These are phyloP conservation scores for Anabas testudineus DNA, from an alignment of 2,797 vertebrate species.

Conservation along the genomic window DNA sequence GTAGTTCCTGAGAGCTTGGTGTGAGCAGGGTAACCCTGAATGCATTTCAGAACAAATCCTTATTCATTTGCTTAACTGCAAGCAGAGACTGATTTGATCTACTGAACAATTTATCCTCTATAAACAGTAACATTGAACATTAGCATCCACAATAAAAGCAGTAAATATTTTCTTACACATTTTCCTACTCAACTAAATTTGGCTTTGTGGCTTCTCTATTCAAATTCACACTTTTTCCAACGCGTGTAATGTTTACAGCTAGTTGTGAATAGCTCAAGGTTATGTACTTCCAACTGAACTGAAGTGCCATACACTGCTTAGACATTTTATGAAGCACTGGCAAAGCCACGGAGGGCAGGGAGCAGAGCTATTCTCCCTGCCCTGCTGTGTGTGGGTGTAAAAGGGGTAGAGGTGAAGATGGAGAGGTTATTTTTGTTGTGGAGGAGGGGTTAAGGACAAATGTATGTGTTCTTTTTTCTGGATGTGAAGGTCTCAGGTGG, in stretches of 20 bases:
- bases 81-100: too few relatives aligned
- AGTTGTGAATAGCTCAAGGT: conserved; percentile 66
- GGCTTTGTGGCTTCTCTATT: conserved; percentile 32
- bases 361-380: conserved; percentile 46
- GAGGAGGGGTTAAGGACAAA: conserved; percentile 72
- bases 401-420: conserved; percentile 68
- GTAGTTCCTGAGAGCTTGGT: background rate
- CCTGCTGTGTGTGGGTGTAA: conserved; percentile 72
- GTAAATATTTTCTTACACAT: conserved; percentile 10
- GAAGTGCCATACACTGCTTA: conserved; percentile 28
- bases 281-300: conserved; percentile 36
- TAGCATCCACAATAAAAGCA: conserved; percentile 11
- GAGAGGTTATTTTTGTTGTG: conserved; percentile 71
- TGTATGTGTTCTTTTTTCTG: conserved; percentile 42
- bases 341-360: conserved; percentile 33
- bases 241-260: conserved; percentile 33
- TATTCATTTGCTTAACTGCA: conserved; percentile 18
- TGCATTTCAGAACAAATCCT: conserved; percentile 2
- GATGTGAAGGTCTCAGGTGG: conserved; percentile 77
- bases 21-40: background rate
- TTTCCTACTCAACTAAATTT: background rate
- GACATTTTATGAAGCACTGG: conserved; percentile 55
- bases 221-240: conserved; percentile 11
- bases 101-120: background rate
- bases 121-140: conserved; percentile 8